These are phyloP conservation scores for Rhagium mordax DNA, from an alignment of 2,888 invertebrate species.

Conservation along the genomic window DNA sequence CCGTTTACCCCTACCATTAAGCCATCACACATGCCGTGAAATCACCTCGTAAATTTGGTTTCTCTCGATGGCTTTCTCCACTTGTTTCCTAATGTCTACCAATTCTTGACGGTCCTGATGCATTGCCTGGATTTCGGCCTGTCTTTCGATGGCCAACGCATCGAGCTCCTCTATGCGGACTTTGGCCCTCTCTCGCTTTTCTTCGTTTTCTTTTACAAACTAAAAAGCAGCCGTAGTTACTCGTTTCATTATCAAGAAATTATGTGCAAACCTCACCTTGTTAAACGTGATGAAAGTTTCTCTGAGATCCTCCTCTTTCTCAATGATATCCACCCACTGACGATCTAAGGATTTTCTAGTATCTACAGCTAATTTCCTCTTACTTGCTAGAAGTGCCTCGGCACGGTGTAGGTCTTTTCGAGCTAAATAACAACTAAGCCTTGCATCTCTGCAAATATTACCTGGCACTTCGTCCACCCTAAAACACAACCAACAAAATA, in stretches of 20 bases:
- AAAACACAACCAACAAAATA: neutral
- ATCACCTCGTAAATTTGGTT: conserved; percentile 44
- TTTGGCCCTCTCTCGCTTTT: conserved; percentile 46
- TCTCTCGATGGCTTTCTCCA: neutral
- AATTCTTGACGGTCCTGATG: conserved; percentile 31
- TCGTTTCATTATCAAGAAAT: no score
- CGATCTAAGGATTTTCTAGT: conserved; percentile 38
- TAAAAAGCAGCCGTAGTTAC: conserved; percentile 10
- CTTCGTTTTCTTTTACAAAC: conserved; percentile 51
- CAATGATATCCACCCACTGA: conserved; percentile 46
- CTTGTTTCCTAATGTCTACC: neutral
- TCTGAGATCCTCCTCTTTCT: conserved; percentile 43
- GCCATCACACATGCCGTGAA: neutral
- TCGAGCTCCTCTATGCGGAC: conserved; percentile 31
- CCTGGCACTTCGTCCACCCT: conserved; percentile 24
- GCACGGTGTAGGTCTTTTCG: conserved; percentile 34
- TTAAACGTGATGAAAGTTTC: conserved; percentile 46
- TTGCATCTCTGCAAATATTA: conserved; percentile 42
- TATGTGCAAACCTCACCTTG: conserved; percentile 35
- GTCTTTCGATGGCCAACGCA: conserved; percentile 5
- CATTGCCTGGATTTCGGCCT: conserved; percentile 34
- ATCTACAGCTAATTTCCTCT: conserved; percentile 35
- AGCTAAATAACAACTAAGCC: conserved; percentile 41
- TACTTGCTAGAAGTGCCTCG: conserved; percentile 37
- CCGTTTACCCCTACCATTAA: no score